Percentiles rank a stretch among this genome's conserved stretches.
phyloP scores from a whole-genome alignment of 2,888 invertebrate genomes.

The Erebia palarica region DNA sequence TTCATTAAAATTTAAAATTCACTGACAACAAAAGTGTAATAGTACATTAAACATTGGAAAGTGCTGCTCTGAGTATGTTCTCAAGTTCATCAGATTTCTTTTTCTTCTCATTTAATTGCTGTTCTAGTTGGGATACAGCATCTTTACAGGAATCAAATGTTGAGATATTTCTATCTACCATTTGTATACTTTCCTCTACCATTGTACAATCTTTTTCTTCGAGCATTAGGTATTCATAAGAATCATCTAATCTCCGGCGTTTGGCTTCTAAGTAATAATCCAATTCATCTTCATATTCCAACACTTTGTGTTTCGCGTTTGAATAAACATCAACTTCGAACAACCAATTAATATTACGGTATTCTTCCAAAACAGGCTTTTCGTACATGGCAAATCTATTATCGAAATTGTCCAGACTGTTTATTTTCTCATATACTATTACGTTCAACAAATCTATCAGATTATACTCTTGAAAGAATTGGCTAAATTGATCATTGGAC shows the following conservation, averaged over 20 bases:
- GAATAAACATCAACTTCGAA: slow-evolving; percentile 65
- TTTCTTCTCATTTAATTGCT: slow-evolving; percentile 70
- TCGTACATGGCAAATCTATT: slow-evolving; percentile 82
- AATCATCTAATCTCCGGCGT: slow-evolving; percentile 69
- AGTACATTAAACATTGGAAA: slow-evolving; percentile 51
- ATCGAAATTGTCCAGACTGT: slow-evolving; percentile 68
- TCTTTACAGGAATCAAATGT: slow-evolving; percentile 62
- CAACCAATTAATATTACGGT: slow-evolving; percentile 83
- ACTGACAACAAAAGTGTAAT: not conserved
- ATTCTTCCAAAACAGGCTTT: slow-evolving; percentile 76
- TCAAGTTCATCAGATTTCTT: slow-evolving; percentile 75
- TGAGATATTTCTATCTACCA: slow-evolving; percentile 59
- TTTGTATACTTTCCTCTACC: slow-evolving; percentile 64
- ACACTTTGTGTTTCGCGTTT: slow-evolving; percentile 65
- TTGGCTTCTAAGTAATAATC: slow-evolving; percentile 66
- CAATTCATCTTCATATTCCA: slow-evolving; percentile 65
- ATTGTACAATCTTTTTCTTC: slow-evolving; percentile 68
- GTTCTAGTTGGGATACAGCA: slow-evolving; percentile 73
- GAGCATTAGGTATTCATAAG: slow-evolving; percentile 66
- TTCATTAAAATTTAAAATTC: not conserved
- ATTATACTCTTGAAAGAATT: slow-evolving; percentile 69
- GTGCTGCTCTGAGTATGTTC: slow-evolving; percentile 70
- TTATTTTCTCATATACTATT: slow-evolving; percentile 80
- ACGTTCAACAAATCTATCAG: slow-evolving; percentile 81
- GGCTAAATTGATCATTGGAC: slow-evolving; percentile 60